A percentile compares a stretch with the other conserved stretches of the same genome.
These are phyloP conservation scores for Cheirogaleus major DNA, from an alignment of 2,797 vertebrate genomes.

Conservation along the genomic window DNA sequence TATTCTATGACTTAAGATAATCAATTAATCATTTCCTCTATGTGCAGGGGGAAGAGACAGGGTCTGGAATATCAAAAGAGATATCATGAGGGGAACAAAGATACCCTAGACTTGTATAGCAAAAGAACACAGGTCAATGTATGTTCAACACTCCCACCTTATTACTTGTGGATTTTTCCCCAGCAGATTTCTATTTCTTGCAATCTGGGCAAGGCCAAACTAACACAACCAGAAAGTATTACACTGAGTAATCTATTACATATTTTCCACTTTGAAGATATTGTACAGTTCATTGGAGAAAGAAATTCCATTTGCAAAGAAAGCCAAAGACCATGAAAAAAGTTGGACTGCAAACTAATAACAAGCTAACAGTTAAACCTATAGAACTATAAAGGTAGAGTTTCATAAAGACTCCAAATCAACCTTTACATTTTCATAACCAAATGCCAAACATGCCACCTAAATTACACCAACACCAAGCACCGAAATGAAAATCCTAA, in stretches of 20 bases:
- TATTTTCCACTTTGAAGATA: slow-evolving; percentile 22
- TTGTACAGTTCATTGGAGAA: background rate
- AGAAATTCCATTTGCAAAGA: slow-evolving; percentile 48
- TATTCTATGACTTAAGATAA: background rate
- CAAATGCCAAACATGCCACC: background rate
- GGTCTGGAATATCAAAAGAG: background rate
- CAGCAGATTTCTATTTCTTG: background rate
- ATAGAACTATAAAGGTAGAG: background rate
- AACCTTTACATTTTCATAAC: background rate
- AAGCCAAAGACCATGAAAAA: slow-evolving; percentile 33
- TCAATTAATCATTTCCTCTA: background rate
- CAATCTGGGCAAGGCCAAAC: background rate
- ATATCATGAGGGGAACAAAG: background rate
- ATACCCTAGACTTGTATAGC: background rate
- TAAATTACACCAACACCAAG: background rate
- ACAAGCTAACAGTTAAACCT: background rate
- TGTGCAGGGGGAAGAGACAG: background rate
- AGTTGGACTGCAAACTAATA: background rate
- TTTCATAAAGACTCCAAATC: slow-evolving; percentile 16
- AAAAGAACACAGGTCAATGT: background rate
- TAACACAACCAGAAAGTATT: slow-evolving; percentile 1
- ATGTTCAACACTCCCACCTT: too few relatives aligned
- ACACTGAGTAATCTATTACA: slow-evolving; percentile 28
- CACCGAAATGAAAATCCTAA: background rate
- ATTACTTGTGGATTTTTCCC: background rate